Evolutionary conservation across 1,140 invertebrate species (phyloP), one percentile per base, ranked within the genome.

Genomic region (Trichonephila clavata): DNA sequence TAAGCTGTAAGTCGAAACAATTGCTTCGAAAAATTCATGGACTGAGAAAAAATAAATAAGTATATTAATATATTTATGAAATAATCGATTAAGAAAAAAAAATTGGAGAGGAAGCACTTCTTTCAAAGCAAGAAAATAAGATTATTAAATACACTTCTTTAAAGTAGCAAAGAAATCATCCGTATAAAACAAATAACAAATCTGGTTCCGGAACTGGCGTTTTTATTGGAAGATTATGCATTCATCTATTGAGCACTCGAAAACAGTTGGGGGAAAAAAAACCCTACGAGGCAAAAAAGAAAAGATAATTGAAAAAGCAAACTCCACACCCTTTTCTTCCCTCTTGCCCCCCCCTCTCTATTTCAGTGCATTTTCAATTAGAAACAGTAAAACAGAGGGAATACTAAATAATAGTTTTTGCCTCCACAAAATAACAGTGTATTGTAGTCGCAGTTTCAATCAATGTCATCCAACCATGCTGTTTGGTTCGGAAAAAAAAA

Each of bases 391-490:
- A 89, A 81, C 68, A 71, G 50, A 24, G 21, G 50, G 50, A 18
- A 77, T 61, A 8, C 24, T 81, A 80, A 90, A 90, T 90, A 88
- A 88, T 21, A 88, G 39, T 39, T 65, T 71, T 43, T 68, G 32
- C 63, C 10, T 24, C 21, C 21, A 77, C 50, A 60, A 90, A 90
- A 90, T 90, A 90, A 90, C 89, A 90, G 50, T 24, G 50, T 21
- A 63, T 65, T n/a, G 32, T 27, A 27, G n/a, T 57, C 14, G 50
- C 68, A 81, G 27, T 90, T 81, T 90, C 89, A 90, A 90, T 90
- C 89, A 90, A 90, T 90, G 89, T 81, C 89, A 81, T 27, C 65
- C 84, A 32, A 43, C 39, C 43, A 81, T 39, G 24, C n/a, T 50
- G 63, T 43, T 32, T 68, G 32, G 59, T 13, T 61, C 59, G n/a